These are phyloP conservation scores for Drosophila histrio DNA, from an alignment of 2,888 invertebrate species.

Conservation along the genomic window DNA sequence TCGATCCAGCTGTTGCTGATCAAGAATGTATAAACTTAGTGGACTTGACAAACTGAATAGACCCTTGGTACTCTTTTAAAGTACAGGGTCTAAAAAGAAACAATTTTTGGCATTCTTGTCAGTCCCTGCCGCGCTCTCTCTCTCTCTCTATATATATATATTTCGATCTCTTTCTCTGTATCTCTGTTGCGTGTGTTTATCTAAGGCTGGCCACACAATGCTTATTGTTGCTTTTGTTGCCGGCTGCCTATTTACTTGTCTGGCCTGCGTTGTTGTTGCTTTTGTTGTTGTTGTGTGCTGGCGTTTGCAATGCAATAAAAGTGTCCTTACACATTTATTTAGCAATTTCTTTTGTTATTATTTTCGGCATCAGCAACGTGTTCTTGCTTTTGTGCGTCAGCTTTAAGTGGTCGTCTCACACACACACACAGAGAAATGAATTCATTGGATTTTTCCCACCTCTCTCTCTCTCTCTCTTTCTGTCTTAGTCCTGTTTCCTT, in stretches of 20 bases:
- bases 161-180: not conserved
- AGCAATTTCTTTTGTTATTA: conserved; percentile 78
- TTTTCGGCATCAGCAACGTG: conserved; percentile 64
- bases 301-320: conserved; percentile 74
- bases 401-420: conserved; percentile 64
- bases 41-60: too few relatives aligned
- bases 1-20: too few relatives aligned
- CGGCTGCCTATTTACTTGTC: conserved; percentile 68
- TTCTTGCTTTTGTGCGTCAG: conserved; percentile 53
- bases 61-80: not conserved
- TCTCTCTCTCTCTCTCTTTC: not conserved
- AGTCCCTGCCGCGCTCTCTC: not conserved
- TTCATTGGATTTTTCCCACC: conserved; percentile 42
- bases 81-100: conserved; percentile 3
- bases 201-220: conserved; percentile 64
- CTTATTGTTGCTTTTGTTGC: conserved; percentile 62
- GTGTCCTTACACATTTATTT: conserved; percentile 81
- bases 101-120: conserved; percentile 43
- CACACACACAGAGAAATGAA: conserved; percentile 44
- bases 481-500: not conserved
- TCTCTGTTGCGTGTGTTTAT: conserved; percentile 49
- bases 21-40: too few relatives aligned
- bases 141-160: too few relatives aligned
- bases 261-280: conserved; percentile 46
- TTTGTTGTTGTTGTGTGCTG: conserved; percentile 34